Base-by-base conservation (phyloP, 2,113 vertebrate species). In the Xiphophorus couchianus region DNA sequence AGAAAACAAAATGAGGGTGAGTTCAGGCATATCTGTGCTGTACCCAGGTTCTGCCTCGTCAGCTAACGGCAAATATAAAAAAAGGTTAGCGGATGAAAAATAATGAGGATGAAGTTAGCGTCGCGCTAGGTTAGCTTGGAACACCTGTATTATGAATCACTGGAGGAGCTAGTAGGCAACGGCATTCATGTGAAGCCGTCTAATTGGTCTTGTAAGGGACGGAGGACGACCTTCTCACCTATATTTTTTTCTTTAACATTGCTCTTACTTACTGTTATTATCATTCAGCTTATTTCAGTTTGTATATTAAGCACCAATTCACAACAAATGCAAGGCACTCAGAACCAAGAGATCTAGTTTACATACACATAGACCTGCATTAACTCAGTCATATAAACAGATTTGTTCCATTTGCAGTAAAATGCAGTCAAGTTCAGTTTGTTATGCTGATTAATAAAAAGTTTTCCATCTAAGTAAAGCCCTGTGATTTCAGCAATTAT, bases 11-110 rank as follows among this genome's bases (percentile, higher is more conserved):
- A 25, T n/a, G 65, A 66, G 71, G 62, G 68, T 76, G 48, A 30
- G 19, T 22, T 42, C 66, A 22, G 64, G 65, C 74, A 74, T 48
- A 66, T 83, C 69, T 72, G 28, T 69, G 61, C 74, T 71, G 51
- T n/a, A 61, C 69, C 63, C 75, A 68, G 37, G 64, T 68, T 74
- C 71, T 85, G 80, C 80, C 79, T 66, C 64, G 28, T 81, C 72
- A 84, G 74, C 84, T 69, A 60, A 67, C 31, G 33, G 69, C 13
- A 74, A 66, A 63, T 70, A 74, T n/a, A 60, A 77, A 73, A 51
- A 73, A 70, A 66, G 63, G 29, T 14, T 17, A 12, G 35, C 66
- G 54, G 62, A 74, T 73, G 15, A 30, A 37, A 39, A 68, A 66
- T 77, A 79, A 81, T 70, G 72, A 39, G 42, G 66, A 29, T 27